Percentiles rank a stretch among this genome's conserved stretches.
phyloP scores from a whole-genome alignment of 2,797 vertebrate species.

The Ctenopoma kingsleyae region DNA sequence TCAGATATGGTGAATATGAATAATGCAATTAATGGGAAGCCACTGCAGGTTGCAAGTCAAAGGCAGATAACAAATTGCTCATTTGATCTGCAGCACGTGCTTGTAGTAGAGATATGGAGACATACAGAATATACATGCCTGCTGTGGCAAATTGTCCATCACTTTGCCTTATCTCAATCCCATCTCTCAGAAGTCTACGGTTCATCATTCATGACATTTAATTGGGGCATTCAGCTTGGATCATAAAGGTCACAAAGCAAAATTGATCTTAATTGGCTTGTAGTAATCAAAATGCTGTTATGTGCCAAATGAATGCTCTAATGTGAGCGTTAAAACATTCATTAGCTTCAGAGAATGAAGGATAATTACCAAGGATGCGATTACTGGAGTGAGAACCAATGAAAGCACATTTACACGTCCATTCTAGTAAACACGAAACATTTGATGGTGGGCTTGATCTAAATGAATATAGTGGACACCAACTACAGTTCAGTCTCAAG shows the following conservation, averaged over 20 bases:
- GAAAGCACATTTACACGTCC: conserved; percentile 67
- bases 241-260: conserved; percentile 85
- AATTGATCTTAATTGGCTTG: conserved; percentile 86
- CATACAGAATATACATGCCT: conserved; percentile 13
- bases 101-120: conserved; percentile 24
- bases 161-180: conserved; percentile 49
- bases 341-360: conserved; percentile 83
- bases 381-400: conserved; percentile 73
- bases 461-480: conserved; percentile 31
- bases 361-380: conserved; percentile 83
- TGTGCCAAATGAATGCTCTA: conserved; percentile 84
- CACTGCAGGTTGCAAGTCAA: conserved; percentile 59
- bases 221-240: conserved; percentile 78
- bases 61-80: conserved; percentile 61
- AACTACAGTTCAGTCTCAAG: background rate
- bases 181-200: conserved; percentile 70
- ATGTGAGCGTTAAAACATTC: conserved; percentile 86
- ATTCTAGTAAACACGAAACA: conserved; percentile 69
- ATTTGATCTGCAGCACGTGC: conserved; percentile 53
- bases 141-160: conserved; percentile 29
- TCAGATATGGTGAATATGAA: conserved; percentile 70
- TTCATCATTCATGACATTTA: conserved; percentile 81
- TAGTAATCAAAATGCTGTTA: conserved; percentile 87
- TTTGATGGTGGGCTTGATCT: conserved; percentile 44
- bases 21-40: conserved; percentile 72